Base-by-base conservation (phyloP, 2,888 invertebrate species). In the Hecatera dysodea region DNA sequence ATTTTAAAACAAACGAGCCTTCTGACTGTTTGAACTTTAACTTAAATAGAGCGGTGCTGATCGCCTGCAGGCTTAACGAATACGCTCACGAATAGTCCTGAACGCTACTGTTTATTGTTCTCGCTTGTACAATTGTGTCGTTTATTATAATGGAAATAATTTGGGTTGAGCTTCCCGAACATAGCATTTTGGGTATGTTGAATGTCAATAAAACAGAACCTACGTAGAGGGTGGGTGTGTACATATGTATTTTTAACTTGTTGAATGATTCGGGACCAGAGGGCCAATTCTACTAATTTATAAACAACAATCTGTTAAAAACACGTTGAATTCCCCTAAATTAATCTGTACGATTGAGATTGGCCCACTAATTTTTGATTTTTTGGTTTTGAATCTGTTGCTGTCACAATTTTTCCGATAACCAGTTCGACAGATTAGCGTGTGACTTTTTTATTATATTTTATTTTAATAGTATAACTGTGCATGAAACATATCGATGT, bases 401-500 rank as follows among this genome's bases (percentile, higher is more conserved):
- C 50, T 67, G 48, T 71, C 22, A 19, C 22, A 11, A 29, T 57
- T 65, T 66, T 65, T 24, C 46, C 24, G 55, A 77, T 53, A 75
- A 75, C 69, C 68, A 62, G 70, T 67, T 84, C 56, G 76, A 74
- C 70, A 53, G 67, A 78, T 81, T 48, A 81, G 59, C 53, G 53
- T 57, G 48, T 59, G 53, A 65, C 48, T 73, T 74, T 84, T 80
- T 76, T 73, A 57, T 29, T 62, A 71, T n/a, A n/a, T n/a, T n/a
- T n/a, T n/a, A n/a, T n/a, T n/a, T n/a, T n/a, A n/a, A n/a, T n/a
- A n/a, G n/a, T n/a, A 72, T 74, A 73, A 76, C 60, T 75, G 64
- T 73, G 55, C 72, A 67, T 70, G 64, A 65, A 75, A 66, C 48
- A 42, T 64, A 80, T 77, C 69, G 70, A 78, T 81, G 86, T 84